Base-by-base conservation (phyloP, 2,888 invertebrate genomes). In the Abrostola triplasia region DNA sequence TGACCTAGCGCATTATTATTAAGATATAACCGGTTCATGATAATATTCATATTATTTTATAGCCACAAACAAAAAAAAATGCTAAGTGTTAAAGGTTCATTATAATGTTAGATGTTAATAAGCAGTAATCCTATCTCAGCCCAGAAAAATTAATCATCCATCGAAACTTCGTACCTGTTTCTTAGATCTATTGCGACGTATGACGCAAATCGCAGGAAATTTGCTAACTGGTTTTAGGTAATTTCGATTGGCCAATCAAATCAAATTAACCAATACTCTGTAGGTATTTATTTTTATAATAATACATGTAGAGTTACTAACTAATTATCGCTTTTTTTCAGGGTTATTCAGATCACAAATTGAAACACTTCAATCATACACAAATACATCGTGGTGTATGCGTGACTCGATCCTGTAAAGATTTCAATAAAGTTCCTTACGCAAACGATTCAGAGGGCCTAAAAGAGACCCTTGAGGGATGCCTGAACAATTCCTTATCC, bases 311-410 rank as follows among this genome's bases (percentile, higher is more conserved):
- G n/a, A n/a, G n/a, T n/a, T n/a, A n/a, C n/a, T n/a, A n/a, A 40
- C 5, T 11, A 40, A 44, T 12, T 7, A 12, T 8, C 12, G 6
- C 49, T 8, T 49, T 59, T 48, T 88, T 86, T 51, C 86, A 94
- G 93, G 88, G 76, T 61, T 93, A 92, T 70, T 92, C 93, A 61
- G 88, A 84, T 0, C 67, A 90, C 63, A 88, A 69, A 66, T 60
- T 84, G 10, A 93, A 93, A 73, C 93, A 94, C 72, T 94, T 84
- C 74, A 92, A 94, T 65, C 92, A 93, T 73, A 89, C 92, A 56
- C 85, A 88, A 77, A 85, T 94, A 79, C 93, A 94, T 57, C 82
- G 92, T 80, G 93, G 88, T 0, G 80, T 93, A 0, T 94, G 94
- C 72, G 84, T 92, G 1, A 88, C 88, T 8, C 79, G 59, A 13